A percentile compares a stretch with the other conserved stretches of the same genome.
These are phyloP conservation scores for Chlorocebus sabaeus DNA, from an alignment of 2,113 vertebrate genomes.

Conservation along the genomic window DNA sequence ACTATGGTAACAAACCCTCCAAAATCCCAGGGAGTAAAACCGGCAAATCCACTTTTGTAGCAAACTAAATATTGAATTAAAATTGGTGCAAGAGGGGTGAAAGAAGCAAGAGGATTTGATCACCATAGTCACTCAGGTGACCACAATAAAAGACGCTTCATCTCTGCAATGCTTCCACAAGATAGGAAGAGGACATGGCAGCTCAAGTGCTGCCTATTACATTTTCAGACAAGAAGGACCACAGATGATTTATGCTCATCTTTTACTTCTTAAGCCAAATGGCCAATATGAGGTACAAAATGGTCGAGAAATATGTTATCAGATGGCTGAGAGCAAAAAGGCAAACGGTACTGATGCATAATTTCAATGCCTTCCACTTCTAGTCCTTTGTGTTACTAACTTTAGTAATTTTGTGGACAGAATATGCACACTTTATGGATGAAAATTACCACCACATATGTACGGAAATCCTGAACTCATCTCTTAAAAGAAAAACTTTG, in stretches of 20 bases:
- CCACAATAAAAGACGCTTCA: neutral
- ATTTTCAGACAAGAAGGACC: neutral
- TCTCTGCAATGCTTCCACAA: neutral
- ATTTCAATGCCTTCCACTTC: neutral
- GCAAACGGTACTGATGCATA: rapidly evolving
- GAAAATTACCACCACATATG: neutral
- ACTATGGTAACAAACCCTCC: neutral
- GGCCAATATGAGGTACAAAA: neutral
- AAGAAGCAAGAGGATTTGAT: neutral
- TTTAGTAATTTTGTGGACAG: neutral
- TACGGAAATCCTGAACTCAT: neutral
- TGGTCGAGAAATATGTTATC: neutral
- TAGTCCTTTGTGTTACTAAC: neutral
- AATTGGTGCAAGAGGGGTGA: rapidly evolving
- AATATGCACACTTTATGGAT: neutral
- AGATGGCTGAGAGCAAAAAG: neutral
- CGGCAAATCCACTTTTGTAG: neutral
- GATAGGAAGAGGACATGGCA: neutral
- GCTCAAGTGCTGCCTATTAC: rapidly evolving
- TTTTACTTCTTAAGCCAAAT: neutral
- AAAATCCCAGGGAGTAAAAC: neutral
- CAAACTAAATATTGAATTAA: neutral
- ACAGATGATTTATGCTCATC: neutral
- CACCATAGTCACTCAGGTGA: neutral
- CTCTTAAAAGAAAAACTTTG: neutral